These are phyloP conservation scores for Falco cherrug DNA, from an alignment of 2,797 vertebrate species.

Conservation along the genomic window DNA sequence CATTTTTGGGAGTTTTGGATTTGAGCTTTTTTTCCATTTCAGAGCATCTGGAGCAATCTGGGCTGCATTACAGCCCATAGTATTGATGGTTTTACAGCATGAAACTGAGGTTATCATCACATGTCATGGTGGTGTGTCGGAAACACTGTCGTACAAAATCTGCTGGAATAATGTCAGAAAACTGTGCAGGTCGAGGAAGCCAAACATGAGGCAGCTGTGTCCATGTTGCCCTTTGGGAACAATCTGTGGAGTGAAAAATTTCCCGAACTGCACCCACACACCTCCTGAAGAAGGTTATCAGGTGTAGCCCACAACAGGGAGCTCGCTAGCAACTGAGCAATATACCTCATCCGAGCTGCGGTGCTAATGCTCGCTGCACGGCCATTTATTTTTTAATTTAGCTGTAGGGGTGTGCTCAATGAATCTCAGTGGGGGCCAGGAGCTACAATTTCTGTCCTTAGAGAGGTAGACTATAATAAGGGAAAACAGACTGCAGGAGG, in stretches of 20 bases:
- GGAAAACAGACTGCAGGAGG: background rate
- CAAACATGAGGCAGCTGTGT: background rate
- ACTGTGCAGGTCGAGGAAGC: background rate
- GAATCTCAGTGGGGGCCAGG: background rate
- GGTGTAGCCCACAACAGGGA: background rate
- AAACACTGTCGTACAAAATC: background rate
- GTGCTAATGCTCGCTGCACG: background rate
- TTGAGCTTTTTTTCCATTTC: background rate
- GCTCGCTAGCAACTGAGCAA: background rate
- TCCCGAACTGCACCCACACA: background rate
- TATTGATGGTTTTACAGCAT: background rate
- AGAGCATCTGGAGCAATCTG: background rate
- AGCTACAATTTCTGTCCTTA: background rate
- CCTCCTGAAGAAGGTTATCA: background rate
- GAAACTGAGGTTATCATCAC: background rate
- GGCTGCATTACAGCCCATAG: background rate
- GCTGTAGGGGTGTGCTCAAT: background rate
- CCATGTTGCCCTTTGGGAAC: background rate
- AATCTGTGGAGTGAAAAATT: background rate
- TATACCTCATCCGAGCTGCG: fast-evolving
- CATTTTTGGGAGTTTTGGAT: background rate
- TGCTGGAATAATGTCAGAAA: background rate
- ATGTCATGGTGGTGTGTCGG: too few species aligned
- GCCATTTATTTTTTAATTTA: background rate
- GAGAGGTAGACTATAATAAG: background rate